These are phyloP conservation scores for Diabrotica balteata DNA, from an alignment of 2,888 invertebrate genomes.

Conservation along the genomic window DNA sequence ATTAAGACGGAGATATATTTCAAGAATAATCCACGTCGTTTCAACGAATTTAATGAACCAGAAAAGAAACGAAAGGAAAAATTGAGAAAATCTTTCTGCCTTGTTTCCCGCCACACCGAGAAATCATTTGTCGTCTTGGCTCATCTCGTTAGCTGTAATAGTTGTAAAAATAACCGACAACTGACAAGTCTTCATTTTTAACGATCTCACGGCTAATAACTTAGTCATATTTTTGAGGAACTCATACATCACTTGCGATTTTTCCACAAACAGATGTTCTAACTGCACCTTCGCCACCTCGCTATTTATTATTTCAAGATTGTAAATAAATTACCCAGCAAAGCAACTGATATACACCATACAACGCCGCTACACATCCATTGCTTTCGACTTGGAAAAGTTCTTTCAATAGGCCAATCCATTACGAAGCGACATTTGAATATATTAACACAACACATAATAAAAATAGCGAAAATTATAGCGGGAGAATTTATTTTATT, in stretches of 20 bases:
- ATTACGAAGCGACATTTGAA: too few relatives aligned
- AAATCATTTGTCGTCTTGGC: constrained; percentile 26
- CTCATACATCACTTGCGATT: constrained; percentile 21
- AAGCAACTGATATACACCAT: constrained; percentile 36
- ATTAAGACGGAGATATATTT: not conserved
- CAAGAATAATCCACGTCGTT: constrained; percentile 2
- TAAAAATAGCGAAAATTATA: too few relatives aligned
- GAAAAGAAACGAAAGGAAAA: constrained; percentile 27
- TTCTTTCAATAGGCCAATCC: constrained; percentile 38
- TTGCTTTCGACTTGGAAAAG: constrained; percentile 47
- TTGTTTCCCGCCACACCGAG: constrained; percentile 20
- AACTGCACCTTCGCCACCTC: constrained; percentile 28
- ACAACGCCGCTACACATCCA: constrained; percentile 21
- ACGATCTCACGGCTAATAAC: constrained; percentile 24
- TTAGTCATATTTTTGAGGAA: constrained; percentile 12
- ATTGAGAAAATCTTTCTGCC: constrained; percentile 11
- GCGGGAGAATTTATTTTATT: too few relatives aligned
- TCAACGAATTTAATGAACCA: constrained; percentile 23
- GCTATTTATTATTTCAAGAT: constrained; percentile 33
- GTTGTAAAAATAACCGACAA: constrained; percentile 24
- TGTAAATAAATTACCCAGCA: constrained; percentile 34
- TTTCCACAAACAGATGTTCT: constrained; percentile 25
- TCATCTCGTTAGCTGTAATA: constrained; percentile 26
- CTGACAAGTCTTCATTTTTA: constrained; percentile 28
- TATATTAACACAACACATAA: too few relatives aligned